Evolutionary conservation across 2,113 vertebrate genomes (phyloP), one percentile per base, ranked within the genome.

Genomic region (Columbina picui): DNA sequence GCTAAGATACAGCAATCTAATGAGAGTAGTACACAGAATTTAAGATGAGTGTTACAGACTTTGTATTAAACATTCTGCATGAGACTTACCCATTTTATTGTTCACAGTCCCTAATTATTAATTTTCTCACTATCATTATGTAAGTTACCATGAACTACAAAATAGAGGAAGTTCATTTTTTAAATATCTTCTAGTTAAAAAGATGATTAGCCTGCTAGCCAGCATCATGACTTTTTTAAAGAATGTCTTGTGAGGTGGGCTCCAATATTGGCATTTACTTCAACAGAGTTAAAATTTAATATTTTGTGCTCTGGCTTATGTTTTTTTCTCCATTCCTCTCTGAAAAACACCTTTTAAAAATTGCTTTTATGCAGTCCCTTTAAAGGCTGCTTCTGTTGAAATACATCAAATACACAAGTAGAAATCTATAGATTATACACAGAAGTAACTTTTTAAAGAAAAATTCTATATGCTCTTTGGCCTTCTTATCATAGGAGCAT

Each of bases 401-500:
- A 82, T 82, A 71, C 20, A 87, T 53, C 38, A 77, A 77, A 53
- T 80, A 89, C 20, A 67, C n/a, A 89, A 90, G 34, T 25, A 89
- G 38, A 87, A 50, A 83, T 87, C 87, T 94, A 79, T 21, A 92
- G 73, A 85, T 80, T 77, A 90, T 91, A 34, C 79, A 86, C 14
- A 82, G 38, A 85, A 89, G 41, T 90, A 55, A 77, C 12, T 74
- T 76, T 74, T n/a, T 18, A 75, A 87, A 92, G 41, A 88, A 74
- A 92, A 80, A 39, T 41, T 78, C 71, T 93, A 19, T 76, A 55
- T 79, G 81, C 34, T 80, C 29, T 94, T 90, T 22, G 3, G n/a
- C 49, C 67, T 84, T 4, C 39, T 74, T 49, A 80, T 93, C 45
- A 89, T 26, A 79, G 57, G 45, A 92, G 22, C 69, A 95, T 89